These are phyloP conservation scores for Tetanocera ferruginea DNA, from an alignment of 2,888 invertebrate genomes.

Conservation along the genomic window DNA sequence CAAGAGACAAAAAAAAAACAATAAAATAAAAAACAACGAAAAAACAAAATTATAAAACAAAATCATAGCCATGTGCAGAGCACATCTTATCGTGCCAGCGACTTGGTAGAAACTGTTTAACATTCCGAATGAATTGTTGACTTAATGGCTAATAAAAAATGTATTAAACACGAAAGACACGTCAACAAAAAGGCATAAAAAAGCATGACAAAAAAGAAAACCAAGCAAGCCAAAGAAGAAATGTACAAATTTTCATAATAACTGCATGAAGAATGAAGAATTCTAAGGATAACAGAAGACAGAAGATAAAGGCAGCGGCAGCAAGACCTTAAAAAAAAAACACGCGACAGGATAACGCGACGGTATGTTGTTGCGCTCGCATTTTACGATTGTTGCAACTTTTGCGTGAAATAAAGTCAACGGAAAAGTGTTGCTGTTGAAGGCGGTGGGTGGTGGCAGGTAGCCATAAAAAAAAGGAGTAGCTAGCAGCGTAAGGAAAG, in stretches of 20 bases:
- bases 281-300: conserved; percentile 18
- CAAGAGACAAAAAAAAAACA: neutral
- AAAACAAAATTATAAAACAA: too few species aligned
- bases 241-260: conserved; percentile 34
- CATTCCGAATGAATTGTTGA: conserved; percentile 35
- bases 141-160: conserved; percentile 40
- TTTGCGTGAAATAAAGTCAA: neutral
- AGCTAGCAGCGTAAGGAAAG: too few species aligned
- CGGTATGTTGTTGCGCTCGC: neutral
- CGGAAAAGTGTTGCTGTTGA: neutral
- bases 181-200: neutral
- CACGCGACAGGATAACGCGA: conserved; percentile 22
- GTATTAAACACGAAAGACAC: conserved; percentile 31
- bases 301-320: conserved; percentile 15
- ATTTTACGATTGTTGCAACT: conserved; percentile 19
- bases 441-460: neutral
- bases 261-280: conserved; percentile 23
- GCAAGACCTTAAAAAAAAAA: conserved; percentile 41
- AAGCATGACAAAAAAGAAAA: neutral
- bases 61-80: neutral
- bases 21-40: neutral
- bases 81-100: neutral
- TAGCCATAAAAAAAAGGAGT: neutral
- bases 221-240: conserved; percentile 4
- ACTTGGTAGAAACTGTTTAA: conserved; percentile 19